Percentiles rank a stretch among this genome's conserved stretches.
Evolutionary conservation across 2,113 vertebrate genomes (phyloP).

Genomic region (Heterotis niloticus): DNA sequence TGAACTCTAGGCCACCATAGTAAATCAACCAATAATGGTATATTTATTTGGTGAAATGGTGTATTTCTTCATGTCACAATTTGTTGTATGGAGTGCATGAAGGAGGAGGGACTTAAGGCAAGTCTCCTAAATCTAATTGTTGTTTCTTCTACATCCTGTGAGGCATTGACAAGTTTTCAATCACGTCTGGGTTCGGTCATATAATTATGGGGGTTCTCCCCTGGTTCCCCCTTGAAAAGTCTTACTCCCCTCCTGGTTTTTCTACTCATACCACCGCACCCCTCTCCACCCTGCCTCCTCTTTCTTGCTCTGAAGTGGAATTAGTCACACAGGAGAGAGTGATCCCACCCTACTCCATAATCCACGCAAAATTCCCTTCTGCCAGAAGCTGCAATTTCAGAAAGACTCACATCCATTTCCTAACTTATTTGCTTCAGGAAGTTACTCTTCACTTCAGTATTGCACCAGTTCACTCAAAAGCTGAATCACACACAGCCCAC

Average conservation of each 20-base stretch:
- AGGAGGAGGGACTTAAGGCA: background rate
- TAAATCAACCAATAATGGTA: conserved; percentile 7
- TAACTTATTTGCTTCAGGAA: no score
- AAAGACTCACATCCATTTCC: no score
- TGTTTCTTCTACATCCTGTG: background rate
- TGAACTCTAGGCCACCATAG: background rate
- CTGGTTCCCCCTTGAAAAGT: no score
- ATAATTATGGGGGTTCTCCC: background rate
- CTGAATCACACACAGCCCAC: no score
- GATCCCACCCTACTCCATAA: conserved; percentile 4
- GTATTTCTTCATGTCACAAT: background rate
- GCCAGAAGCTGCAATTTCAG: no score
- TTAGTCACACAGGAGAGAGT: background rate
- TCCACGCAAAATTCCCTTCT: background rate
- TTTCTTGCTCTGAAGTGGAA: background rate
- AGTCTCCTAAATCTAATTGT: background rate
- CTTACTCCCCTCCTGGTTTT: background rate
- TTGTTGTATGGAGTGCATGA: background rate
- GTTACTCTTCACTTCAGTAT: no score
- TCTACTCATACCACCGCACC: background rate
- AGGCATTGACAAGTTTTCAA: background rate
- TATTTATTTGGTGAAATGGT: background rate
- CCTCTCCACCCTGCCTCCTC: background rate
- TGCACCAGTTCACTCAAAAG: no score
- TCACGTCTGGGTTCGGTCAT: background rate